Conservation (phyloP, 1,140 invertebrate genomes). For the Drosophila willistoni region DNA sequence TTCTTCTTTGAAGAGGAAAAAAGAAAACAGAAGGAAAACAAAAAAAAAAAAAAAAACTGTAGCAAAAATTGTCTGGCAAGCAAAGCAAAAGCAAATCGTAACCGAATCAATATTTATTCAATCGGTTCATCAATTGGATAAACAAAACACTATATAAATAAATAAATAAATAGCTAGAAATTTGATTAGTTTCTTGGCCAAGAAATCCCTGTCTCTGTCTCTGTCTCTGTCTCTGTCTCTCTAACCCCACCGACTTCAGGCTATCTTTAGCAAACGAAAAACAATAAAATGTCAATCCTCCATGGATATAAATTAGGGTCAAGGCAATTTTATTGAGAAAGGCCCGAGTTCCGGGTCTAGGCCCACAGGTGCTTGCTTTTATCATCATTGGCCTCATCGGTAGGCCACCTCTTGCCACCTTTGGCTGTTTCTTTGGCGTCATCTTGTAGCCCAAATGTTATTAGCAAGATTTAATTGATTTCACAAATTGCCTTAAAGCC, state of each 20-base stretch:
- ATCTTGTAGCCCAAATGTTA: background rate
- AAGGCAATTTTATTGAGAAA: background rate
- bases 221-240: no score
- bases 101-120: constrained; percentile 26
- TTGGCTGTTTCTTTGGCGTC: background rate
- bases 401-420: background rate
- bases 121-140: constrained; percentile 26
- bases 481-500: constrained; percentile 3
- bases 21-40: background rate
- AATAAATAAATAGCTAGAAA: constrained; percentile 65
- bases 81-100: constrained; percentile 3
- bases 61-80: background rate
- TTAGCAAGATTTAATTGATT: constrained; percentile 8
- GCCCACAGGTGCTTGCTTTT: constrained; percentile 8
- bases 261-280: constrained; percentile 4
- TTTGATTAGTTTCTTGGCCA: constrained; percentile 58
- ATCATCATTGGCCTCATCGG: background rate
- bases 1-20: no score
- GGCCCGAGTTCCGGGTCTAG: background rate
- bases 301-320: constrained; percentile 44
- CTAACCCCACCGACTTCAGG: background rate
- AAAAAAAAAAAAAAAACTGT: no score
- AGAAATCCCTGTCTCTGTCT: background rate
- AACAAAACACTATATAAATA: constrained; percentile 11
- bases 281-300: constrained; percentile 66